Evolutionary conservation across 2,888 invertebrate species (phyloP), one percentile per base, ranked within the genome.

Genomic region (Ennomos quercinarius): DNA sequence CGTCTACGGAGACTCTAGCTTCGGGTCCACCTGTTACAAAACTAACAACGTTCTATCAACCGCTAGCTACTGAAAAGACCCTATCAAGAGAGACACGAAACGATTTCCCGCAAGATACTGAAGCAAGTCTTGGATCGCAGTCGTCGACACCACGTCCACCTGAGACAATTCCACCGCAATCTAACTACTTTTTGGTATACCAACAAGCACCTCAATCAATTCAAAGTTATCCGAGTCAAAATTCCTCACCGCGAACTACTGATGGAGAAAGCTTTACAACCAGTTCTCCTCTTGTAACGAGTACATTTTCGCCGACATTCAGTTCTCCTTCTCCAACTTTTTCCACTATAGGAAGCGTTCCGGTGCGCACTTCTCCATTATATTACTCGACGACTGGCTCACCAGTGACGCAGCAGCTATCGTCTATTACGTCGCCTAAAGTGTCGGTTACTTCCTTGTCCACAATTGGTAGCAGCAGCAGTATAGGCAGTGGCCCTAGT

Each of bases 131-230:
- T 4, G 39, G 39, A 0, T 41, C 40, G n/a, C 36, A 27, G 10
- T 40, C 17, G 1, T 42, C 61, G 1, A 41, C 65, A 46, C 9
- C 59, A 0, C 51, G 39, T 34, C 48, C 52, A 27, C 27, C 65
- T 35, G 51, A 63, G 42, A 53, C 69, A 2, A 77, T 74, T 54
- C 63, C 59, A 13, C 65, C 58, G 10, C 57, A 41, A 35, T 40
- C 65, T 0, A 63, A 67, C 57, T 81, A 78, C 55, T 72, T 80
- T 52, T 37, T 82, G 17, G 68, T 82, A n/a, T 84, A 83, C 52
- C 81, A 84, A 67, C 81, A 82, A 64, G 72, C 72, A 8, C 79
- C 80, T 2, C 80, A 78, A 60, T 64, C 66, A 8, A 40, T 73
- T 39, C 74, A 73, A 67, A 55, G 63, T 35, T 46, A 53, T 10